Conservation (phyloP, 2,113 vertebrate genomes). For the Promerops cafer region DNA sequence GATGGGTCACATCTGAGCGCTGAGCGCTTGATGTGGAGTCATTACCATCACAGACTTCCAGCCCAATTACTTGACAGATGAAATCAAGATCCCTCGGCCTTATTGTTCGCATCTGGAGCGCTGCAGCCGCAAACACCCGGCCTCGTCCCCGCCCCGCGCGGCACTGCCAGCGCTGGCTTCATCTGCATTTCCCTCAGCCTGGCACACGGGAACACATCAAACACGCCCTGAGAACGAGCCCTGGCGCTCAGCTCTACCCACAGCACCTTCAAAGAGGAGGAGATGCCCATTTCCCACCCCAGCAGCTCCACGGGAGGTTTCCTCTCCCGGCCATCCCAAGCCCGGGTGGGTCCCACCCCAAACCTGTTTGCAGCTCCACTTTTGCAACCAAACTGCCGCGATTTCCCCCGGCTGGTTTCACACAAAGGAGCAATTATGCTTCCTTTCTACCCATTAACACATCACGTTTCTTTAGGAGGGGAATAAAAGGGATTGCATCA, state of each 20-base stretch:
- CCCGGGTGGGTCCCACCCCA: not conserved
- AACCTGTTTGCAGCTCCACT: not conserved
- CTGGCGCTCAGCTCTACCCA: not conserved
- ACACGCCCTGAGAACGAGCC: not conserved
- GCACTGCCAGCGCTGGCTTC: not conserved
- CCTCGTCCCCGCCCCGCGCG: not conserved
- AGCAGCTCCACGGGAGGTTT: not conserved
- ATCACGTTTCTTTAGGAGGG: not conserved
- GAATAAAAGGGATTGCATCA: not conserved
- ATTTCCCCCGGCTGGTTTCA: not conserved
- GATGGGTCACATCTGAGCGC: slow-evolving; percentile 48
- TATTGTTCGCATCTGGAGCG: slow-evolving; percentile 33
- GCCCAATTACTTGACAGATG: slow-evolving; percentile 36
- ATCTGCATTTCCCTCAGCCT: not conserved
- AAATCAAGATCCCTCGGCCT: slow-evolving; percentile 35
- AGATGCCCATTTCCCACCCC: not conserved
- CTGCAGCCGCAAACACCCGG: not conserved
- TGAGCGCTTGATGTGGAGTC: slow-evolving; percentile 53
- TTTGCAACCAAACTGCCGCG: not conserved
- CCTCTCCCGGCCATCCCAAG: accelerated
- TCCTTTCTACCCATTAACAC: not conserved
- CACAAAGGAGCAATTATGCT: slow-evolving; percentile 26
- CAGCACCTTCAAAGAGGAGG: not conserved
- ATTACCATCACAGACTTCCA: slow-evolving; percentile 51
- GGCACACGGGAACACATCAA: not conserved